phyloP scores from a whole-genome alignment of 2,888 invertebrate genomes.

The Teleiodes luculella region DNA sequence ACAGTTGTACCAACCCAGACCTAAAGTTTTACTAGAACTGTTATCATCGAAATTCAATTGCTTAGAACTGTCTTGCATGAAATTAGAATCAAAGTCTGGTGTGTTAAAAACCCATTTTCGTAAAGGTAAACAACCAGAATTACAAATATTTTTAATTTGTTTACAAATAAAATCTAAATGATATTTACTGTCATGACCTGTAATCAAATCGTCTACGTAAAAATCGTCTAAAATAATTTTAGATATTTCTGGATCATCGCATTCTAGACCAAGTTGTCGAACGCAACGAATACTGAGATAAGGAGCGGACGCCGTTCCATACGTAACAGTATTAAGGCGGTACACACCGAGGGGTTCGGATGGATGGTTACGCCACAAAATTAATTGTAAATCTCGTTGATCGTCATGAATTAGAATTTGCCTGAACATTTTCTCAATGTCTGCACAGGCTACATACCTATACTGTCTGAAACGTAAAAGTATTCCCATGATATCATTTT shows the following conservation, averaged over 20 bases:
- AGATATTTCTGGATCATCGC: not conserved
- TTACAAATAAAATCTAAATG: not conserved
- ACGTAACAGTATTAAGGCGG: constrained; percentile 30
- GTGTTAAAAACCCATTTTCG: constrained; percentile 5
- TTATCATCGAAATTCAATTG: not conserved
- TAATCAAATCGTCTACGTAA: not conserved
- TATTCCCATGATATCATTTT: constrained; percentile 32
- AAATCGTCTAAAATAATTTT: not conserved
- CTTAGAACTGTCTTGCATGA: not conserved
- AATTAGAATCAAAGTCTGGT: not conserved
- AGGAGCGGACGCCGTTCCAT: not conserved
- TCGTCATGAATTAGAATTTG: constrained; percentile 29
- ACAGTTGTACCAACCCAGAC: constrained; percentile 5
- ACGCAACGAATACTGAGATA: not conserved
- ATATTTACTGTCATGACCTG: not conserved
- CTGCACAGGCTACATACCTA: constrained; percentile 31
- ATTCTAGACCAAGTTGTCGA: not conserved
- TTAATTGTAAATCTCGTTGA: constrained; percentile 34
- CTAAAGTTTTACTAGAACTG: constrained; percentile 6
- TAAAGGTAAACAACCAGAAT: constrained; percentile 3
- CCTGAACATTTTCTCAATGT: constrained; percentile 36
- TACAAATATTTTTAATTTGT: not conserved
- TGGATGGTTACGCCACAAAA: constrained; percentile 35
- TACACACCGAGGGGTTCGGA: constrained; percentile 26
- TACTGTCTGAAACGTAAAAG: constrained; percentile 27